These are phyloP conservation scores for Caenorhabditis zanzibari DNA, from an alignment of 2,888 invertebrate genomes.

Conservation along the genomic window DNA sequence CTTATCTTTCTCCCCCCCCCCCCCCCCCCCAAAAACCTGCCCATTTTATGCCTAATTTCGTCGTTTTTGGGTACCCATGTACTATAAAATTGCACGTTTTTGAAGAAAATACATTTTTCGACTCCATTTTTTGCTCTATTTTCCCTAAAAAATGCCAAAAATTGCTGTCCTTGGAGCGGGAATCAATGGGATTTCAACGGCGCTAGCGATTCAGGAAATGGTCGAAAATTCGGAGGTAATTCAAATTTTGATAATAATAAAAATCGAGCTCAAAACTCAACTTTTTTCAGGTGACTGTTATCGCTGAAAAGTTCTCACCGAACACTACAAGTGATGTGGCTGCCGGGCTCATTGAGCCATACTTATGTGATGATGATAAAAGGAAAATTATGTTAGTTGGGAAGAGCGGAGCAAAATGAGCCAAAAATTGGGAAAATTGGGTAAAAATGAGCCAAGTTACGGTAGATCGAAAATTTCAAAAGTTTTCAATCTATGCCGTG, in stretches of 20 bases:
- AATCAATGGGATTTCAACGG: slow-evolving; percentile 72
- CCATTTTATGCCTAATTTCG: neutral
- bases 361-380: slow-evolving; percentile 61
- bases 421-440: neutral
- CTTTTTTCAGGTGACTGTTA: slow-evolving; percentile 79
- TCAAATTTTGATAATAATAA: neutral
- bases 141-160: slow-evolving; percentile 25
- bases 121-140: too few species aligned
- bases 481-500: neutral
- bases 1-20: too few species aligned
- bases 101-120: too few species aligned
- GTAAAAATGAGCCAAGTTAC: neutral
- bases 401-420: neutral
- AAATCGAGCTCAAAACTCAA: too few species aligned
- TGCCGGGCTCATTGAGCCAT: slow-evolving; percentile 83
- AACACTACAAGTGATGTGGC: slow-evolving; percentile 82
- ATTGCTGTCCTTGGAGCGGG: slow-evolving; percentile 74
- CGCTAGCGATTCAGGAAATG: slow-evolving; percentile 67
- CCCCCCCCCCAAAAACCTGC: too few species aligned
- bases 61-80: slow-evolving; percentile 1
- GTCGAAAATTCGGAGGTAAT: slow-evolving; percentile 60
- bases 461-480: neutral
- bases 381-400: slow-evolving; percentile 36
- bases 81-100: neutral
- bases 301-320: slow-evolving; percentile 83